A percentile compares a stretch with the other conserved stretches of the same genome.
phyloP scores from a whole-genome alignment of 2,888 invertebrate genomes.

The Pyrrhia umbra region DNA sequence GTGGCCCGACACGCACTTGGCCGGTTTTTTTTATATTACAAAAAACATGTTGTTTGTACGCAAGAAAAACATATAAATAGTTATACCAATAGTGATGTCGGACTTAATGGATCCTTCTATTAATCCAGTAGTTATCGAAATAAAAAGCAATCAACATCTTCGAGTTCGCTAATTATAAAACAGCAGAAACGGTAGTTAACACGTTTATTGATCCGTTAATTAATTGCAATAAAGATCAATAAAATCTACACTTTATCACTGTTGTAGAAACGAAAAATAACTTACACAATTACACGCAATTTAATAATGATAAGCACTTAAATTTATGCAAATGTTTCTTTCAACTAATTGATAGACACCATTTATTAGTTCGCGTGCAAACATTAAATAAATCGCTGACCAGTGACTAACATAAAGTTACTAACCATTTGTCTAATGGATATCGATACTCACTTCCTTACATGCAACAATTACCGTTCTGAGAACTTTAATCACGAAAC shows the following conservation, averaged over 20 bases:
- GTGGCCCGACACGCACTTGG: no score
- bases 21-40: conserved; percentile 36
- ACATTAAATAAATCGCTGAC: conserved; percentile 82
- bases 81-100: conserved; percentile 47
- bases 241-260: conserved; percentile 73
- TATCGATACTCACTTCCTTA: conserved; percentile 77
- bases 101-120: conserved; percentile 58
- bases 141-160: conserved; percentile 61
- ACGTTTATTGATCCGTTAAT: conserved; percentile 67
- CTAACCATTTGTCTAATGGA: conserved; percentile 82
- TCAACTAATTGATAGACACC: conserved; percentile 75
- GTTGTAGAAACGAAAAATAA: conserved; percentile 69
- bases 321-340: conserved; percentile 80
- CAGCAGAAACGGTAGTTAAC: conserved; percentile 67
- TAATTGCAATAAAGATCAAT: conserved; percentile 70
- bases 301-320: conserved; percentile 72
- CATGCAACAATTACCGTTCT: conserved; percentile 66
- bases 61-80: conserved; percentile 44
- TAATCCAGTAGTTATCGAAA: conserved; percentile 62
- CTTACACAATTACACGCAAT: conserved; percentile 76
- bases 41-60: conserved; percentile 22
- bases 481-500: conserved; percentile 71
- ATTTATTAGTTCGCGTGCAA: conserved; percentile 82
- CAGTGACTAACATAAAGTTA: conserved; percentile 75
- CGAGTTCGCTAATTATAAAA: conserved; percentile 64